A percentile compares a stretch with the other conserved stretches of the same genome.
These are phyloP conservation scores for Lerista edwardsae DNA, from an alignment of 2,797 vertebrate genomes.

Conservation along the genomic window DNA sequence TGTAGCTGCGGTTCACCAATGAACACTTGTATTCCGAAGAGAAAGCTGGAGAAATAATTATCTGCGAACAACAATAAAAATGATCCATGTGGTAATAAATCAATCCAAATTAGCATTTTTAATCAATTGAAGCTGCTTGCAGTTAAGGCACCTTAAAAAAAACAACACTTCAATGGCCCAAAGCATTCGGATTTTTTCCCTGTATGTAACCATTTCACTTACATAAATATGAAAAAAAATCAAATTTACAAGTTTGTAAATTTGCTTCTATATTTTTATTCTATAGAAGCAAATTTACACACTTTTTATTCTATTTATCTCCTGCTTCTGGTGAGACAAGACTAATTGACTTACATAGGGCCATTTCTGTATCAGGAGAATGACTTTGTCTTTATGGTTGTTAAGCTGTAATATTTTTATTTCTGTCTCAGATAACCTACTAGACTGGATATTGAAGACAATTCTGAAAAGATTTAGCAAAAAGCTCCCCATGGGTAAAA, in stretches of 20 bases:
- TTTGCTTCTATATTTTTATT: too few relatives aligned
- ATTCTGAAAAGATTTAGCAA: not conserved
- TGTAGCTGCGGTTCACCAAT: not conserved
- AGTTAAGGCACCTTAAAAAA: not conserved
- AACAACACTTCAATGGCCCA: not conserved
- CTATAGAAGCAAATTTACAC: too few relatives aligned
- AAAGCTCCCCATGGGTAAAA: not conserved
- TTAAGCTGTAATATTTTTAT: not conserved
- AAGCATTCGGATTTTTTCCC: not conserved
- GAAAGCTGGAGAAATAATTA: not conserved
- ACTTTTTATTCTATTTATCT: not conserved
- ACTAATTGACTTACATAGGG: not conserved
- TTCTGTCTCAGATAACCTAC: not conserved
- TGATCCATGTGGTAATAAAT: not conserved
- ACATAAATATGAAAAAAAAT: not conserved
- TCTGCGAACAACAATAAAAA: not conserved
- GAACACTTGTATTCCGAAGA: not conserved
- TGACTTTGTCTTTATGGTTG: not conserved
- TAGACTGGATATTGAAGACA: not conserved
- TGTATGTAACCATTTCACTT: not conserved
- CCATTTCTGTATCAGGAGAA: not conserved
- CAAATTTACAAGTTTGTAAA: not conserved
- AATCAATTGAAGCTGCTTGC: not conserved
- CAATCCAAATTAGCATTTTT: not conserved
- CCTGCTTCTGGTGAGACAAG: not conserved